Base-by-base conservation (phyloP, 1,140 invertebrate species). In the Araneus ventricosus region DNA sequence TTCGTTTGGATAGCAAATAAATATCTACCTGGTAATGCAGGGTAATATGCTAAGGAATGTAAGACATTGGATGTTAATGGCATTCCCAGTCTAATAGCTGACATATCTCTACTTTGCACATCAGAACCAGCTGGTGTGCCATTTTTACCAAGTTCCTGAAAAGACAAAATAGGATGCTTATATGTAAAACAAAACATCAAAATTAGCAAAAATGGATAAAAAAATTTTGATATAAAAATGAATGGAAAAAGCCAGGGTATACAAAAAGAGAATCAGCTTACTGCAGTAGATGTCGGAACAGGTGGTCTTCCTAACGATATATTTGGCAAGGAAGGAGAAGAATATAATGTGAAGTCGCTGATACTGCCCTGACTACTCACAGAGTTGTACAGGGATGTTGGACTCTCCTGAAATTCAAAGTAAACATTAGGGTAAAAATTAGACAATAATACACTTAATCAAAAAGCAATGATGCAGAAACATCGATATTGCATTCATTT, bases 241-340 rank as follows among this genome's bases (percentile, higher is more conserved):
- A 61, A 3, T 61, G 24, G 59, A 7, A 22, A 61, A n/a, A n/a
- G 7, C 4, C 2, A 24, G 24, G 7, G 4, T 5, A 61, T 61
- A 61, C 24, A 61, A 61, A n/a, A 61, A 22, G 24, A 24, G 6
- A 61, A 61, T n/a, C 6, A 8, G 59, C 88, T 93, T 87, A 94
- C 90, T 30, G 30, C 82, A 61, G 90, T 67, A n/a, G 91, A 93
- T 52, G 85, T 92, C 20, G 95, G 95, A 80, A 95, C 96, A 95
- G 97, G 97, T 93, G 98, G 98, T 95, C 97, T 96, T 63, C 98
- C 98, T 93, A 99, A 96, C 63, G 98, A 99, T 94, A 99, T 99
- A 96, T 99, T 99, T 93, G 99, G 98, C 97, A 99, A 97, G 94
- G 98, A 99, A 61, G 98, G 98, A 94, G 98, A 98, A 94, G 98